Percentiles rank a stretch among this genome's conserved stretches.
Conservation (phyloP, 2,113 vertebrate genomes). For the Microtus pennsylvanicus region DNA sequence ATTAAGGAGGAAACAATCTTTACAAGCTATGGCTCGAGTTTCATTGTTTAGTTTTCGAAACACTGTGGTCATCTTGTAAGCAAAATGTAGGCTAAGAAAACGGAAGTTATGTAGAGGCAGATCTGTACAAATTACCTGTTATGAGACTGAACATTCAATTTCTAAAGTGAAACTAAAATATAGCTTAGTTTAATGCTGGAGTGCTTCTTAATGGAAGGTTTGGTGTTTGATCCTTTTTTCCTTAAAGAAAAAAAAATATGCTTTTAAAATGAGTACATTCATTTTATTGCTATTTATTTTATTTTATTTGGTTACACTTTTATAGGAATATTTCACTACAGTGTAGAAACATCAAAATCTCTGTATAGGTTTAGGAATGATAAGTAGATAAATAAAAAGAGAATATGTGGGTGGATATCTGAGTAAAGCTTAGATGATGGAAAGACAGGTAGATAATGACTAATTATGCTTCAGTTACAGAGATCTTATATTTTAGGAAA, state of each 20-base stretch:
- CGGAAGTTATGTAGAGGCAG: too few relatives aligned
- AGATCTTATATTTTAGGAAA: neutral
- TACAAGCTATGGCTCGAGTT: neutral
- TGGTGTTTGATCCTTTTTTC: neutral
- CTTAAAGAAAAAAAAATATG: too few relatives aligned
- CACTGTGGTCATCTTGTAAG: rapidly evolving
- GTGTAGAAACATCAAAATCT: neutral
- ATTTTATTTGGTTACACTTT: neutral
- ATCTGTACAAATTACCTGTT: neutral
- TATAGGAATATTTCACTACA: neutral
- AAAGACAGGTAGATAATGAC: neutral
- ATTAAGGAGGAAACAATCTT: neutral
- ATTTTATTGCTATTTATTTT: neutral
- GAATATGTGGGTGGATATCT: neutral
- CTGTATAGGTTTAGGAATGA: neutral
- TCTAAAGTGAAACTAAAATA: neutral
- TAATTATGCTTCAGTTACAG: neutral
- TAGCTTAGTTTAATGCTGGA: neutral
- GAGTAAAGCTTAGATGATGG: neutral
- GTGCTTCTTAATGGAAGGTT: neutral
- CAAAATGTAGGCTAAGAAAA: neutral
- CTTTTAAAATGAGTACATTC: neutral
- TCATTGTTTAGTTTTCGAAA: neutral
- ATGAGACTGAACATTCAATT: neutral
- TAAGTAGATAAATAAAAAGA: neutral